phyloP scores from a whole-genome alignment of 2,888 invertebrate genomes.

The Eudemis profundana region DNA sequence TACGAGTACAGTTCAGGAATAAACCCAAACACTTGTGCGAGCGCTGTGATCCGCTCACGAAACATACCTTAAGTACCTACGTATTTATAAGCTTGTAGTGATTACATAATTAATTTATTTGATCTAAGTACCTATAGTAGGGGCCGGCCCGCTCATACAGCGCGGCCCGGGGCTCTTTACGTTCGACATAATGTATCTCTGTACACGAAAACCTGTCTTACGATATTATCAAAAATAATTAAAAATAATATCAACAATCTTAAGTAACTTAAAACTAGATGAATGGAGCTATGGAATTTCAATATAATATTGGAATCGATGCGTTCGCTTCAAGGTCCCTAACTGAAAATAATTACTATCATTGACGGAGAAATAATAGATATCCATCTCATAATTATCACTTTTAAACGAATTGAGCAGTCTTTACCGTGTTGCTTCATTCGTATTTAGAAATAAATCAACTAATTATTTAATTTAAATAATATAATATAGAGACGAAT shows the following conservation, averaged over 20 bases:
- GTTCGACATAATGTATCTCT: constrained; percentile 31
- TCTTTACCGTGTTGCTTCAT: constrained; percentile 24
- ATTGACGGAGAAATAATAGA: constrained; percentile 11
- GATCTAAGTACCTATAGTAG: constrained; percentile 69
- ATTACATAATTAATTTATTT: constrained; percentile 68
- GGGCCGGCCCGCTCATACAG: constrained; percentile 24
- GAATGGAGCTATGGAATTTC: constrained; percentile 37
- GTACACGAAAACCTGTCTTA: constrained; percentile 39
- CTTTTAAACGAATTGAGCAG: constrained; percentile 35
- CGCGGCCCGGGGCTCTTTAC: constrained; percentile 1
- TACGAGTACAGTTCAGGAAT: constrained; percentile 13
- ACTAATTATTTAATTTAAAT: constrained; percentile 22
- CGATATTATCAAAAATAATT: constrained; percentile 40
- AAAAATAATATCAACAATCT: constrained; percentile 45
- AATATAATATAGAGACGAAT: neutral
- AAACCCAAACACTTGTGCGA: constrained; percentile 42
- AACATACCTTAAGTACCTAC: constrained; percentile 58
- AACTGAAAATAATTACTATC: constrained; percentile 16
- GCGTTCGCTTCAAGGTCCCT: constrained; percentile 8
- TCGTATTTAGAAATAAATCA: constrained; percentile 20
- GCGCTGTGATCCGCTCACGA: constrained; percentile 34
- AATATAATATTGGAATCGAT: constrained; percentile 34
- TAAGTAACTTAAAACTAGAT: constrained; percentile 33
- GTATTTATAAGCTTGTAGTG: constrained; percentile 63
- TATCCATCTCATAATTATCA: constrained; percentile 6